Base-by-base conservation (phyloP, 2,113 vertebrate species). In the Vulpes vulpes region DNA sequence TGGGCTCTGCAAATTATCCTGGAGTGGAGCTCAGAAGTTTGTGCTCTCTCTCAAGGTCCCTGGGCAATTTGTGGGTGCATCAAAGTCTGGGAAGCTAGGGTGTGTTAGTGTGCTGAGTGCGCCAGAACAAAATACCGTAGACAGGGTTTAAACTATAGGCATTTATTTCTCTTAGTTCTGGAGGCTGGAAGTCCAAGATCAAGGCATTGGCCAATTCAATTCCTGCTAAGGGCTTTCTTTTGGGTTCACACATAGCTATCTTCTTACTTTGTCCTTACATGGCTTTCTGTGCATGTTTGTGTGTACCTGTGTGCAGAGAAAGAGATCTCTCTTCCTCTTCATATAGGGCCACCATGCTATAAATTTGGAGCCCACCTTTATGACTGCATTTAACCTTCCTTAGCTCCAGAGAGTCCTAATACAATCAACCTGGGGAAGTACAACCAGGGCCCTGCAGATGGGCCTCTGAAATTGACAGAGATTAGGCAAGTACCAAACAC, bases 51-150 rank as follows among this genome's bases (percentile, higher is more conserved):
- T 27, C 23, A 73, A 12, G 64, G 19, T 59, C 27, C 22, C 49
- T 17, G 8, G 25, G 22, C 23, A 35, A 12, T 17, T 55, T 43
- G 27, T 14, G n/a, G 14, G 35, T 35, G 4, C 0, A 1, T 2
- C 1, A 22, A 89, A 32, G 30, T 35, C 81, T 65, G n/a, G 60
- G 27, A 74, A 59, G 22, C 27, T 49, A 0, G 30, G 14, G 64
- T 4, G 20, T 3, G 11, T 73, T 20, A 4, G 22, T 32, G n/a
- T 8, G 11, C 16, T 15, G 8, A 32, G 62, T 27, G 1, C 2
- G 23, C 4, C 65, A 2, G 1, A 22, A 22, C 35, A 60, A 49
- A 27, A 25, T 27, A 49, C 32, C 20, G 1, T 16, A 17, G 30
- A 17, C 20, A 16, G 25, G 73, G 3, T 43, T 64, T 64, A 53